These are phyloP conservation scores for Diaprepes abbreviatus DNA, from an alignment of 2,888 invertebrate species.

Conservation along the genomic window DNA sequence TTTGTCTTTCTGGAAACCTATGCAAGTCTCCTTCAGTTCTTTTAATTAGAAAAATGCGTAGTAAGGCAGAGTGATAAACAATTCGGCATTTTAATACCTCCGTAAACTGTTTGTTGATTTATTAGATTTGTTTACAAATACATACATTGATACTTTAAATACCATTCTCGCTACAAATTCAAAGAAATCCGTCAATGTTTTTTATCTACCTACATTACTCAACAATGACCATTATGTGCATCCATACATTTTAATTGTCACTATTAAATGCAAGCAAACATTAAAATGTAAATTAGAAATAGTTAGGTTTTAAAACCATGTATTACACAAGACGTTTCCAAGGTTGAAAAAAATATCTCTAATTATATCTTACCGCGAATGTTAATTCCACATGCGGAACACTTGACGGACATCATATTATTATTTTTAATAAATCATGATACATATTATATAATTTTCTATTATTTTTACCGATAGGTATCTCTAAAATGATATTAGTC, in stretches of 20 bases:
- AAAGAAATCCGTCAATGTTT: too few relatives aligned
- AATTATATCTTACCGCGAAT: slow-evolving; percentile 11
- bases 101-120: too few relatives aligned
- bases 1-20: too few relatives aligned
- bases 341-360: slow-evolving; percentile 16
- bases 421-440: slow-evolving; percentile 6
- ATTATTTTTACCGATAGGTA: too few relatives aligned
- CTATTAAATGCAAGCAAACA: not conserved
- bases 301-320: not conserved
- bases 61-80: too few relatives aligned
- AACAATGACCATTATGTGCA: not conserved
- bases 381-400: slow-evolving; percentile 11
- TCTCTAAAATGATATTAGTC: too few relatives aligned
- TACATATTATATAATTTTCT: not conserved
- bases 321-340: slow-evolving; percentile 2
- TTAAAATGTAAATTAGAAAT: not conserved
- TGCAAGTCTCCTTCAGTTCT: too few relatives aligned
- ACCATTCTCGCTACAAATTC: too few relatives aligned
- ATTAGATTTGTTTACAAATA: too few relatives aligned
- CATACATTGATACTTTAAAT: too few relatives aligned
- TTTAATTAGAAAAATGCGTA: too few relatives aligned
- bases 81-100: too few relatives aligned
- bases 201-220: not conserved
- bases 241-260: not conserved
- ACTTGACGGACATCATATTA: not conserved